phyloP scores from a whole-genome alignment of 1,140 invertebrate species.

The Zaprionus ornatus region DNA sequence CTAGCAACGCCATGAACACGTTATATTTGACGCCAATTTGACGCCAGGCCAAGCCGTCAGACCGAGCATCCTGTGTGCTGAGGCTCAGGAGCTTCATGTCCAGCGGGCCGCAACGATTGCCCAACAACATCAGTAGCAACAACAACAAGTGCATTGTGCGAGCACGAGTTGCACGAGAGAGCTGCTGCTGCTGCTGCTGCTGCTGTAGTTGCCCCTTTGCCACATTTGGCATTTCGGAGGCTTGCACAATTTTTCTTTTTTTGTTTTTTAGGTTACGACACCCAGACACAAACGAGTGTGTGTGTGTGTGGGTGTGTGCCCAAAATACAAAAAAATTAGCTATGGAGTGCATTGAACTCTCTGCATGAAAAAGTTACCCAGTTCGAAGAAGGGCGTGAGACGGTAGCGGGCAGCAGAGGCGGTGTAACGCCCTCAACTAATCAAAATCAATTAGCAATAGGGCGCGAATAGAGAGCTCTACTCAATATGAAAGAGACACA shows the following conservation, averaged over 20 bases:
- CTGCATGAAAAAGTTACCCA: slow-evolving; percentile 36
- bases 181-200: slow-evolving; percentile 24
- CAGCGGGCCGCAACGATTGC: slow-evolving; percentile 19
- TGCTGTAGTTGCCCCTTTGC: background rate
- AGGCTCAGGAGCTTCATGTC: background rate
- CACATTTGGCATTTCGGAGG: slow-evolving; percentile 19
- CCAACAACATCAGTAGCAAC: slow-evolving; percentile 13
- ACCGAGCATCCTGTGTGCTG: slow-evolving; percentile 1
- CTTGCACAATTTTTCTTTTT: slow-evolving; percentile 2
- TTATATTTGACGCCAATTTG: slow-evolving; percentile 1
- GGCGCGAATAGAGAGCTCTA: slow-evolving; percentile 50
- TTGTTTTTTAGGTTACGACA: slow-evolving; percentile 30
- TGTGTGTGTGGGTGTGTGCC: slow-evolving; percentile 16
- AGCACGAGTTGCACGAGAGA: slow-evolving; percentile 22
- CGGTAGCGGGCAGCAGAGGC: background rate
- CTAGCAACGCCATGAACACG: slow-evolving; percentile 1
- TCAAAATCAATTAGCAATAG: slow-evolving; percentile 73
- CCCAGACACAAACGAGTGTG: slow-evolving; percentile 9
- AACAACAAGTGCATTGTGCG: slow-evolving; percentile 1
- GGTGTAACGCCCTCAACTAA: slow-evolving; percentile 66
- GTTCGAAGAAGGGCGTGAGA: background rate
- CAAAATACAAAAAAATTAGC: slow-evolving; percentile 17
- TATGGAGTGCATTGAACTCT: slow-evolving; percentile 48
- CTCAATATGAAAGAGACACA: slow-evolving; percentile 1
- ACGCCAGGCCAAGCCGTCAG: slow-evolving; percentile 3